Base-by-base conservation (phyloP, 2,888 invertebrate genomes). In the Ophion obscuratus region DNA sequence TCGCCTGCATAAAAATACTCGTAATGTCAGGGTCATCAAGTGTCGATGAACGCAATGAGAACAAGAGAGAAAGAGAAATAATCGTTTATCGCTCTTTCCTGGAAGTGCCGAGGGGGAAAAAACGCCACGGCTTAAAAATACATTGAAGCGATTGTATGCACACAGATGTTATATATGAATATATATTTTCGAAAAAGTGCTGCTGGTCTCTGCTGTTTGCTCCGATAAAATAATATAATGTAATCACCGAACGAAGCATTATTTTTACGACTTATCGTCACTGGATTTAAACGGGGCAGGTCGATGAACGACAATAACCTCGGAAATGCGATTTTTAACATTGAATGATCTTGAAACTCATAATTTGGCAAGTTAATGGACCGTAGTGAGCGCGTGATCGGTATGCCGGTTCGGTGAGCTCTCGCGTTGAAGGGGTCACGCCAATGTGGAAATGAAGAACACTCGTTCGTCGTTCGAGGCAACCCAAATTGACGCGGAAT, bases 291-390 rank as follows among this genome's bases (percentile, higher is more conserved):
- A 14, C 53, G 61, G 61, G 67, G 73, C 61, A 17, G 68, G 62
- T 82, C 64, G 67, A 79, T 47, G 78, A 79, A 78, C 74, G 78
- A 74, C 62, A 62, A 24, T 79, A 61, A 78, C 59, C 78, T 79
- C 83, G 66, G 47, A 9, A n/a, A 27, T 68, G 74, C 40, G 20
- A 74, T 61, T 44, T 71, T 71, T 40, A 68, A 14, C 24, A 17
- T 24, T 17, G 14, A 53, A 53, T 53, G 14, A 17, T 53, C 17
- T 53, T 17, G 14, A 53, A 17, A 17, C 14, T 14, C 53, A 53
- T 53, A 5, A 53, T 53, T 14, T 3, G 53, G 53, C 4, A 17
- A 17, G 14, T 53, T 2, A 53, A 53, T 53, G 53, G 4, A 40
- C 40, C 40, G 40, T 40, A 6, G 40, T 40, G 40, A 40, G 9